Evolutionary conservation across 1,140 invertebrate species (phyloP).

Genomic region (Trichoplusia ni): DNA sequence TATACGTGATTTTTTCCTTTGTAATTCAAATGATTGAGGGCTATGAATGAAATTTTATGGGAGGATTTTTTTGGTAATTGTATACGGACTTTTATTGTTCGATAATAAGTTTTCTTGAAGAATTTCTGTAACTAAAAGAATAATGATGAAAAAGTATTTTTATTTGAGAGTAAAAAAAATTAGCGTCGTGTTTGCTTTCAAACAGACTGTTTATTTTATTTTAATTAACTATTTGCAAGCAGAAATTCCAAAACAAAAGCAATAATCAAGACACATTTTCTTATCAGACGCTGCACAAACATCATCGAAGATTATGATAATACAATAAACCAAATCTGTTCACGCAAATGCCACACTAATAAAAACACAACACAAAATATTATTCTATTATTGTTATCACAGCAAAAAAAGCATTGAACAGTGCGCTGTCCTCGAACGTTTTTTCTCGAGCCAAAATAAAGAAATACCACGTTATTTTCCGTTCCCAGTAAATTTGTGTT

Average conservation of each 20-base stretch:
- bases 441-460: conserved; percentile 5
- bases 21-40: conserved; percentile 28
- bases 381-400: conserved; percentile 11
- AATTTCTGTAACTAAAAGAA: conserved; percentile 9
- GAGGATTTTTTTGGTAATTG: conserved; percentile 24
- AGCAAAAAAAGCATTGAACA: not conserved
- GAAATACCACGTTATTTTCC: conserved; percentile 28
- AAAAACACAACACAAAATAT: not conserved
- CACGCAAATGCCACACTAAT: too few relatives aligned
- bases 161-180: too few relatives aligned
- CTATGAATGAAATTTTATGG: conserved; percentile 20
- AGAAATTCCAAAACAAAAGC: too few relatives aligned
- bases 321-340: too few relatives aligned
- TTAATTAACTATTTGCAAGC: too few relatives aligned
- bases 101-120: not conserved
- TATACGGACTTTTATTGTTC: conserved; percentile 4
- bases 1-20: conserved; percentile 24
- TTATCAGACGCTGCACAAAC: too few relatives aligned
- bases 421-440: not conserved
- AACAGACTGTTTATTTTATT: too few relatives aligned
- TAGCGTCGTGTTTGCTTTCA: too few relatives aligned
- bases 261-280: too few relatives aligned
- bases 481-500: conserved; percentile 28
- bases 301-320: too few relatives aligned
- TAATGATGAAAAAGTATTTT: too few relatives aligned